Evolutionary conservation across 2,797 vertebrate species (phyloP).

Genomic region (Manis crassicaudata): DNA sequence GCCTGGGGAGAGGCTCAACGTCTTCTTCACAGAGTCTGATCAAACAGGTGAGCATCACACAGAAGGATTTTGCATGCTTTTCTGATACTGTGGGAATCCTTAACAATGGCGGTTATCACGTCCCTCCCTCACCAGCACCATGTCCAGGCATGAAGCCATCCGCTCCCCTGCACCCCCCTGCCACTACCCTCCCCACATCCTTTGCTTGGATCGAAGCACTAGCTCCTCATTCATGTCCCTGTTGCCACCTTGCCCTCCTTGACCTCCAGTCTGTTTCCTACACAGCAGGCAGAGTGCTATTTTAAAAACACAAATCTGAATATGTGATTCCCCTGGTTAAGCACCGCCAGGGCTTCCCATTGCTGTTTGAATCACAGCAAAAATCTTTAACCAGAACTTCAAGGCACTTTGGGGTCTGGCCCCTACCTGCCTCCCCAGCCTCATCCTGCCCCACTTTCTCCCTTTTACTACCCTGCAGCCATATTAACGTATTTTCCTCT

Average conservation of each 20-base stretch:
- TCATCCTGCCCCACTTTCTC: background rate
- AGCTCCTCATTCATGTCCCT: background rate
- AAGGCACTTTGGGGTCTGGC: background rate
- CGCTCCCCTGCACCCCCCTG: fast-evolving
- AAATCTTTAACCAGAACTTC: background rate
- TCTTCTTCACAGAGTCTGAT: constrained; percentile 27
- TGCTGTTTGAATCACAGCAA: background rate
- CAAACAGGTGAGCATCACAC: background rate
- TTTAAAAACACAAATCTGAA: background rate
- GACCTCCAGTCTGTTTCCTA: background rate
- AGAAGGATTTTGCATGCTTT: background rate
- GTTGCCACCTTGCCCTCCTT: fast-evolving
- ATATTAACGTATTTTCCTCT: background rate
- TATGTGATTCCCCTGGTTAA: background rate
- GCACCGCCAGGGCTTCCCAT: background rate
- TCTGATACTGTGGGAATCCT: background rate
- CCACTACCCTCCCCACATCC: background rate
- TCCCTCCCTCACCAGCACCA: background rate
- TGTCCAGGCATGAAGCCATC: fast-evolving
- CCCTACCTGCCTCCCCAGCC: background rate
- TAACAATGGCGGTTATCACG: background rate
- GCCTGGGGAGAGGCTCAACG: background rate
- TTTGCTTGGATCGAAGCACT: background rate
- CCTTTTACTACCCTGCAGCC: background rate
- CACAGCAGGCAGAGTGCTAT: background rate